Evolutionary conservation across 2,888 invertebrate species (phyloP), one percentile per base, ranked within the genome.

Genomic region (Hirtodrosophila histrioides): DNA sequence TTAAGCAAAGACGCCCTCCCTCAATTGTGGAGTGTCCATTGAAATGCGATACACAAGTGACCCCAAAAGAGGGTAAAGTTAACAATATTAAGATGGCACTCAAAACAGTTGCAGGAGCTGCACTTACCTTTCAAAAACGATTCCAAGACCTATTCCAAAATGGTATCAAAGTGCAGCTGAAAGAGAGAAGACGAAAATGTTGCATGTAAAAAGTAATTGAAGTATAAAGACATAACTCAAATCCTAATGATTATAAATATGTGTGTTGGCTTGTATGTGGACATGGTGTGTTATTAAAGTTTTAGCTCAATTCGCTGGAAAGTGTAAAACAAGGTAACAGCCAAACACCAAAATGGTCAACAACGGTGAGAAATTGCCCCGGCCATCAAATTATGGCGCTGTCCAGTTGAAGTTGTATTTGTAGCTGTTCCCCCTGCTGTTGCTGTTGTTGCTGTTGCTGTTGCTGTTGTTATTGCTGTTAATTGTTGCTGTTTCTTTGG

Each of bases 341-440:
- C 29, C 44, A 12, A 60, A 51, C 66, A 55, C 54, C 54, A 57
- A 73, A 78, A 51, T 48, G 48, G 40, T 55, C 39, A 62, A 62
- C 40, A 64, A 62, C 63, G 58, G 75, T 78, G 75, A 75, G 75
- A 75, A 76, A 76, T 78, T 75, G 62, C 23, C 50, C 43, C 7
- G 48, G 54, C 60, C 81, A 84, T 84, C 84, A 83, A 86, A 84
- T 65, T 80, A 86, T 86, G 79, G 56, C 63, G 53, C 35, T 64
- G 37, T 35, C 41, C 55, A 45, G 61, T 24, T 50, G 29, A 29
- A 37, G 53, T 49, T 46, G 49, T 39, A 29, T 35, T 33, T 45
- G 46, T 50, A 35, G 17, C 17, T 62, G 43, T 65, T 17, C 17
- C 17, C 17, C 17, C 41, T 55, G 11, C 39, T 50, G 51, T 17